These are phyloP conservation scores for Drosophila mojavensis DNA, from an alignment of 1,140 invertebrate genomes.

Conservation along the genomic window DNA sequence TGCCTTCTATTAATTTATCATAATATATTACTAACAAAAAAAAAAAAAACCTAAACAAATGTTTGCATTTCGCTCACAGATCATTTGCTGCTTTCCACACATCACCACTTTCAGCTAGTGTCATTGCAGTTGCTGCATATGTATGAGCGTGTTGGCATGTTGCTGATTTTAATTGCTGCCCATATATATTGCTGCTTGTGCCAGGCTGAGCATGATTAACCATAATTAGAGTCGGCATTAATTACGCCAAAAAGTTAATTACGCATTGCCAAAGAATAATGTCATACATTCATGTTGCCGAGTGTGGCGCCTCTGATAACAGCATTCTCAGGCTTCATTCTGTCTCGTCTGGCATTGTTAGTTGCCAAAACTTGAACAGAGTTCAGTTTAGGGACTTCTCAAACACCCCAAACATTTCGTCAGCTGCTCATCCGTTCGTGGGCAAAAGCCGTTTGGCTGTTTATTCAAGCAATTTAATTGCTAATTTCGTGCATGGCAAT, in stretches of 20 bases:
- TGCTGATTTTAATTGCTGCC: conserved; percentile 82
- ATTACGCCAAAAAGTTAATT: conserved; percentile 84
- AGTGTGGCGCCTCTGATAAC: conserved; percentile 35
- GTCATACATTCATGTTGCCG: conserved; percentile 30
- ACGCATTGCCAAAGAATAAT: conserved; percentile 63
- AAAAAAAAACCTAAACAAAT: too few species aligned
- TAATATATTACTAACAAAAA: too few species aligned
- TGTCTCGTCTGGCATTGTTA: neutral
- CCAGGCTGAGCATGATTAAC: conserved; percentile 82
- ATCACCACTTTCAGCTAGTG: conserved; percentile 1
- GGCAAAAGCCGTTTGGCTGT: conserved; percentile 24
- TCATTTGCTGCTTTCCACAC: neutral
- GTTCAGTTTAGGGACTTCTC: neutral
- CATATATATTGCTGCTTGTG: conserved; percentile 71
- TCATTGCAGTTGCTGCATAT: conserved; percentile 15
- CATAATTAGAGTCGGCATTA: conserved; percentile 84
- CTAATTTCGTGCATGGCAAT: conserved; percentile 31
- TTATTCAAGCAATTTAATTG: conserved; percentile 54
- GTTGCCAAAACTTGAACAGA: neutral
- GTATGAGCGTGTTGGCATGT: conserved; percentile 36
- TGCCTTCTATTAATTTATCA: too few species aligned
- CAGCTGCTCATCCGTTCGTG: conserved; percentile 8
- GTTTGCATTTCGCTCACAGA: too few species aligned
- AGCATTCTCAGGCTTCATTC: neutral
- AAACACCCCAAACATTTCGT: neutral